Percentiles rank a stretch among this genome's conserved stretches.
These are phyloP conservation scores for Sebastolobus alascanus DNA, from an alignment of 2,797 vertebrate genomes.

Conservation along the genomic window DNA sequence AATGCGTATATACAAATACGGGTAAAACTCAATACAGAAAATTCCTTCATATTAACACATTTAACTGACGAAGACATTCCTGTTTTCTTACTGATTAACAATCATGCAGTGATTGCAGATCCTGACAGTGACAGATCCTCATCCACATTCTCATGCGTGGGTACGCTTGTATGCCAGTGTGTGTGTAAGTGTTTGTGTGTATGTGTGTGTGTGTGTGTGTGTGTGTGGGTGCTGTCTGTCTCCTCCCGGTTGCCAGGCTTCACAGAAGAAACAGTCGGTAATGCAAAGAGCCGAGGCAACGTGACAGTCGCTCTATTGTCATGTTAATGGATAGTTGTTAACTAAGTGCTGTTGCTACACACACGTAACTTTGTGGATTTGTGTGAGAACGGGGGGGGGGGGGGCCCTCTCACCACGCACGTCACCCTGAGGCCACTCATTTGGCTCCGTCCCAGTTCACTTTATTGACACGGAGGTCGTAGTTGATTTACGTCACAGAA, in stretches of 20 bases:
- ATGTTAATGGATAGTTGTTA: constrained; percentile 70
- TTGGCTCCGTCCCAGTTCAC: not conserved
- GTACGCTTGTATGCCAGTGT: not conserved
- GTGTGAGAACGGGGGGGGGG: constrained; percentile 8
- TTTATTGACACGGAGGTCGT: constrained; percentile 12
- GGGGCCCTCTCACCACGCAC: not conserved
- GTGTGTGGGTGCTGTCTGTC: constrained; percentile 17
- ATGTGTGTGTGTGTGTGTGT: constrained; percentile 4
- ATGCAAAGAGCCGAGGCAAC: constrained; percentile 46
- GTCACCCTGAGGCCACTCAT: constrained; percentile 22
- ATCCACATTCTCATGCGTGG: not conserved
- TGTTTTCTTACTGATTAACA: not conserved
- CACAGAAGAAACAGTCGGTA: constrained; percentile 56
- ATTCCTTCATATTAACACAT: not conserved
- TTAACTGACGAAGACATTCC: not conserved
- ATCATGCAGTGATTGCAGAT: not conserved
- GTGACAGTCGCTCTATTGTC: constrained; percentile 65
- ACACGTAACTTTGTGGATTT: not conserved
- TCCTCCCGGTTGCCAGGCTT: constrained; percentile 77
- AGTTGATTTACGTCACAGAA: constrained; percentile 22
- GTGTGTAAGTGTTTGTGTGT: constrained; percentile 21
- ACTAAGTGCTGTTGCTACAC: constrained; percentile 27
- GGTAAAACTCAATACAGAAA: too few species aligned
- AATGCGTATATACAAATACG: too few species aligned
- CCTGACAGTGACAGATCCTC: not conserved